A percentile compares a stretch with the other conserved stretches of the same genome.
Conservation (phyloP, 1,140 invertebrate species). For the Teleopsis dalmanni region DNA sequence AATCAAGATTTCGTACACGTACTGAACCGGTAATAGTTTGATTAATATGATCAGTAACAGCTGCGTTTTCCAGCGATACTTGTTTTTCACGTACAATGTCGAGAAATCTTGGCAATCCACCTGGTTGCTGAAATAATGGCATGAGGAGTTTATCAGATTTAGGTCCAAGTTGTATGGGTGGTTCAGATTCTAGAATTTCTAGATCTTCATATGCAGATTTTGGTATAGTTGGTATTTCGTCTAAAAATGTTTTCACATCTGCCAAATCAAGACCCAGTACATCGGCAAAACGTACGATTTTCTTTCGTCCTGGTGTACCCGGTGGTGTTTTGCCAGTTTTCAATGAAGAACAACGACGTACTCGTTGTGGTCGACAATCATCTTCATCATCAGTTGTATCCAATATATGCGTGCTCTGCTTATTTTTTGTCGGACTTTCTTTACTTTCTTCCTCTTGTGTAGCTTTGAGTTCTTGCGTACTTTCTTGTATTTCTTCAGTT, state of each 20-base stretch:
- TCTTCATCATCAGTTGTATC: constrained; percentile 41
- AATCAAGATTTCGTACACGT: constrained; percentile 82
- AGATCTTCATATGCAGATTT: constrained; percentile 75
- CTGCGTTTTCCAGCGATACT: constrained; percentile 79
- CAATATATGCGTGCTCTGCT: constrained; percentile 6
- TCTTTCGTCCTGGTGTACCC: constrained; percentile 79
- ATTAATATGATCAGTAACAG: constrained; percentile 60
- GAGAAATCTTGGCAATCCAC: constrained; percentile 64
- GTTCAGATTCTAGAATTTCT: constrained; percentile 43
- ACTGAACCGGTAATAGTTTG: constrained; percentile 79
- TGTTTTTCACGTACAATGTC: constrained; percentile 63
- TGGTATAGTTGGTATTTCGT: constrained; percentile 81
- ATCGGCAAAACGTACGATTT: constrained; percentile 92
- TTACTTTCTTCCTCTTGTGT: constrained; percentile 3
- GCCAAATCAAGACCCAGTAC: constrained; percentile 87
- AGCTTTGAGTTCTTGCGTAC: background rate
- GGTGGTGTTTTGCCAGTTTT: constrained; percentile 89
- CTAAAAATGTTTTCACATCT: constrained; percentile 80
- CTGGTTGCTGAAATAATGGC: constrained; percentile 78
- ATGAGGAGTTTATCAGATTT: constrained; percentile 54
- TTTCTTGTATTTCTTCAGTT: constrained; percentile 1
- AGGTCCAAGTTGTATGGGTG: constrained; percentile 44
- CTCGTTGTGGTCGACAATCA: constrained; percentile 53
- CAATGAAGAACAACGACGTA: constrained; percentile 74
- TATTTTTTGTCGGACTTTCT: background rate